These are phyloP conservation scores for Pleuronectes platessa DNA, from an alignment of 2,113 vertebrate genomes.

Conservation along the genomic window DNA sequence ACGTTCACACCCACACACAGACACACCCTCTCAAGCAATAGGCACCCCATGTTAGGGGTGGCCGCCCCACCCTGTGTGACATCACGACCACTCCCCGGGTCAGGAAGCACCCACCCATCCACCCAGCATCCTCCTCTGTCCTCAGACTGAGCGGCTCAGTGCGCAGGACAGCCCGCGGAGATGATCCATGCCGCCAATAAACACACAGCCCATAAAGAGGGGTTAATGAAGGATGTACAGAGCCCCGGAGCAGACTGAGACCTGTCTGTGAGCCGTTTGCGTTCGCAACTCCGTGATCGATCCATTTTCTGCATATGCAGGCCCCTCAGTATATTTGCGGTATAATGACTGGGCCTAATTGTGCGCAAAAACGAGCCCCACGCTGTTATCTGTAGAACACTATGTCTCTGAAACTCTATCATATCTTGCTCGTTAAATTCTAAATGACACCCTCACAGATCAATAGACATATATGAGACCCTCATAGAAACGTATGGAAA, in stretches of 20 bases:
- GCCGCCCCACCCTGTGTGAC: constrained; percentile 73
- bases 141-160: constrained; percentile 10
- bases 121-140: neutral
- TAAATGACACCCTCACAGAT: neutral
- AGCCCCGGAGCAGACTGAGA: constrained; percentile 13
- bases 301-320: neutral
- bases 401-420: neutral
- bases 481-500: neutral
- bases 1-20: neutral
- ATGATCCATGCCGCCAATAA: constrained; percentile 47
- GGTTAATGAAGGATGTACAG: constrained; percentile 56
- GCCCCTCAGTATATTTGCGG: neutral
- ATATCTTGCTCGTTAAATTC: constrained; percentile 5
- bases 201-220: constrained; percentile 28
- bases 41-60: neutral
- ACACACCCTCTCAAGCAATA: neutral
- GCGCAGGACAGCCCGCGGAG: constrained; percentile 36
- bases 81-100: constrained; percentile 69
- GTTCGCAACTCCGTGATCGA: neutral
- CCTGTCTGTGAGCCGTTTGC: neutral
- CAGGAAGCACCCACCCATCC: constrained; percentile 30
- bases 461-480: neutral
- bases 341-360: constrained; percentile 13
- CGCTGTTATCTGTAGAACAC: constrained; percentile 3
- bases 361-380: constrained; percentile 14